Percentiles rank a stretch among this genome's conserved stretches.
These are phyloP conservation scores for Mastomys coucha DNA, from an alignment of 2,113 vertebrate species.

Conservation along the genomic window DNA sequence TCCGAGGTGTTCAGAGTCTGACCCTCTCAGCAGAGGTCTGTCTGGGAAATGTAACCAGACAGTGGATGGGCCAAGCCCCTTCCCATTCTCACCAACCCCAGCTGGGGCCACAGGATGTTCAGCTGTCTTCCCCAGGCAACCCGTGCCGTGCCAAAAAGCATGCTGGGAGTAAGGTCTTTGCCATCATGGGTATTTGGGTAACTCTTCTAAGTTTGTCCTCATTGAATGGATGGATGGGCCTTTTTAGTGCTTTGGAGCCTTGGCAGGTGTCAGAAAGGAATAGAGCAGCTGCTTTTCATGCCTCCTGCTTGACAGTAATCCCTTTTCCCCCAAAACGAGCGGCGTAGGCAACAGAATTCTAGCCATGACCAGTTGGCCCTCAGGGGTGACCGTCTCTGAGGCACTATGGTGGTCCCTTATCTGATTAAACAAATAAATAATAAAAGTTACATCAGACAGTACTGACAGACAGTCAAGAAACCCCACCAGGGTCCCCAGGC, in stretches of 20 bases:
- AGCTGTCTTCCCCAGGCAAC: neutral
- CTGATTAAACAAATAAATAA: neutral
- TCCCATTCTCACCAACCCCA: neutral
- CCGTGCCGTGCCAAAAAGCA: fast-evolving
- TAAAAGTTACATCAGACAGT: neutral
- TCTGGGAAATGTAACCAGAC: neutral
- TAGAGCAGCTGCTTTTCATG: neutral
- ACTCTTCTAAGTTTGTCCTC: neutral
- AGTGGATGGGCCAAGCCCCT: neutral
- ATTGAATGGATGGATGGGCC: neutral
- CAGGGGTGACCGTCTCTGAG: neutral
- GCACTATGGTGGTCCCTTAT: neutral
- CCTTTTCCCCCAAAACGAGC: neutral
- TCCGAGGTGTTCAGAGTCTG: neutral
- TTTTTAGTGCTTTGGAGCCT: neutral
- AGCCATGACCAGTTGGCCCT: neutral
- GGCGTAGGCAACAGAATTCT: neutral
- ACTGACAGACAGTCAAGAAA: neutral
- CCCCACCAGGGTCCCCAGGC: neutral
- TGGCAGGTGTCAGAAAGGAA: neutral
- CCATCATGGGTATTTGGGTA: neutral
- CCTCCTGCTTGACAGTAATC: neutral
- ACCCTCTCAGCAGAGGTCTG: neutral
- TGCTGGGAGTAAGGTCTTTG: neutral
- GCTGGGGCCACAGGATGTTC: neutral